A percentile compares a stretch with the other conserved stretches of the same genome.
Evolutionary conservation across 2,888 invertebrate genomes (phyloP).

Genomic region (Lycophotia porphyrea): DNA sequence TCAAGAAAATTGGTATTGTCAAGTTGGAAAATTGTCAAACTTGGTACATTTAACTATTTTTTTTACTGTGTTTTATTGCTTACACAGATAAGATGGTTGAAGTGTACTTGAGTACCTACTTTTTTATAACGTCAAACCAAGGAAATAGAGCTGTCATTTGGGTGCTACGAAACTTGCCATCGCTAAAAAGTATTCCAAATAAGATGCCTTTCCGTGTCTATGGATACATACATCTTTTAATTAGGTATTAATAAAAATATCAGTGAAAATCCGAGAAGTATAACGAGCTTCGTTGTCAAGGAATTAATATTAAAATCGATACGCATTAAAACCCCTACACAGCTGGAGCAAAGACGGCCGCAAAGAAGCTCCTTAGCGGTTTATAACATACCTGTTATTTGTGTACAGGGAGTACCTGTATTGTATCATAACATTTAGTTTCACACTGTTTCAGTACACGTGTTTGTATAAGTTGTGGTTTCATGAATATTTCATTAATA

Average conservation of each 20-base stretch:
- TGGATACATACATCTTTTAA: neutral
- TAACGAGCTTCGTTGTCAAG: conserved; percentile 42
- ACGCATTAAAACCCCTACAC: conserved; percentile 17
- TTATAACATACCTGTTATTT: conserved; percentile 17
- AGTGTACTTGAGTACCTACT: neutral
- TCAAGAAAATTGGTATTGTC: too few species aligned
- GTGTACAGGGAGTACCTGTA: neutral
- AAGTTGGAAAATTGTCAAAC: too few species aligned
- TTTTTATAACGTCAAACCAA: neutral
- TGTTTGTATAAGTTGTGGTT: conserved; percentile 21
- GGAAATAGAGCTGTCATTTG: neutral
- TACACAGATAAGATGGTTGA: too few species aligned
- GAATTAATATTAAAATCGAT: conserved; percentile 65
- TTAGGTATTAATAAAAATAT: neutral
- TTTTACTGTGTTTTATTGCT: too few species aligned
- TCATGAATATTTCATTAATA: conserved; percentile 45
- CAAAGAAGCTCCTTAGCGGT: conserved; percentile 8
- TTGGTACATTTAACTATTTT: too few species aligned
- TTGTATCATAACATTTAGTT: conserved; percentile 13
- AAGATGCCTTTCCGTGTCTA: neutral
- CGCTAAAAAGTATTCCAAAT: neutral
- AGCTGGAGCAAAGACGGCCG: conserved; percentile 10
- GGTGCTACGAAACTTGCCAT: neutral
- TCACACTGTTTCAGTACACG: conserved; percentile 10
- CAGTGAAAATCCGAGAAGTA: conserved; percentile 2